These are phyloP conservation scores for Procambarus clarkii DNA, from an alignment of 1,140 invertebrate species.

Conservation along the genomic window DNA sequence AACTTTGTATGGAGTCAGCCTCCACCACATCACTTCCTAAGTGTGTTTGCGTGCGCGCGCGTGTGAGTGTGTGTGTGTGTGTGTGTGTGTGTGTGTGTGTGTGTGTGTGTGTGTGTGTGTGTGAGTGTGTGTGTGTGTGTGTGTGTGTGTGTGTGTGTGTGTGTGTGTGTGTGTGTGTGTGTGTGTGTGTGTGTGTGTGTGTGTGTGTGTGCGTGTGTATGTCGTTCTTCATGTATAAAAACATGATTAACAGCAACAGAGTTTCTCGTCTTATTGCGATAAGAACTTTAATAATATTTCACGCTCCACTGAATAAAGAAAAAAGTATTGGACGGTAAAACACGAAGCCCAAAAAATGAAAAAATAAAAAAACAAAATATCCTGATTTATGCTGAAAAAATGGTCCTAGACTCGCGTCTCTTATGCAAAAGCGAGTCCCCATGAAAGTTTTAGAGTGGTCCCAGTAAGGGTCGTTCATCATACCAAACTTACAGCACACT, in stretches of 20 bases:
- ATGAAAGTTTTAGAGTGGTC: slow-evolving; percentile 65
- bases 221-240: neutral
- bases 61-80: slow-evolving; percentile 19
- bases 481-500: slow-evolving; percentile 23
- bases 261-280: neutral
- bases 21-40: too few relatives aligned
- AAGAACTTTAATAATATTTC: neutral
- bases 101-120: too few relatives aligned
- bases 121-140: too few relatives aligned
- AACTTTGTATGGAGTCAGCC: too few relatives aligned
- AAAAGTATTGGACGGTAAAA: neutral
- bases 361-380: neutral
- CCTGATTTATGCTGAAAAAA: slow-evolving; percentile 49
- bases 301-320: neutral
- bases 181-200: slow-evolving; percentile 19
- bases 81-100: neutral
- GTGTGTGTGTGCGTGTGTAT: slow-evolving; percentile 23
- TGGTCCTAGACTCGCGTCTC: slow-evolving; percentile 12
- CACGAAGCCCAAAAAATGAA: neutral
- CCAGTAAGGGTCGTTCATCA: slow-evolving; percentile 47
- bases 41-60: slow-evolving; percentile 11
- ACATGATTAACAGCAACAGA: neutral
- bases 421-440: slow-evolving; percentile 59
- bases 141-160: too few relatives aligned
- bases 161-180: slow-evolving; percentile 11